A percentile compares a stretch with the other conserved stretches of the same genome.
These are phyloP conservation scores for Tupaia chinensis DNA, from an alignment of 2,113 vertebrate species.

Conservation along the genomic window DNA sequence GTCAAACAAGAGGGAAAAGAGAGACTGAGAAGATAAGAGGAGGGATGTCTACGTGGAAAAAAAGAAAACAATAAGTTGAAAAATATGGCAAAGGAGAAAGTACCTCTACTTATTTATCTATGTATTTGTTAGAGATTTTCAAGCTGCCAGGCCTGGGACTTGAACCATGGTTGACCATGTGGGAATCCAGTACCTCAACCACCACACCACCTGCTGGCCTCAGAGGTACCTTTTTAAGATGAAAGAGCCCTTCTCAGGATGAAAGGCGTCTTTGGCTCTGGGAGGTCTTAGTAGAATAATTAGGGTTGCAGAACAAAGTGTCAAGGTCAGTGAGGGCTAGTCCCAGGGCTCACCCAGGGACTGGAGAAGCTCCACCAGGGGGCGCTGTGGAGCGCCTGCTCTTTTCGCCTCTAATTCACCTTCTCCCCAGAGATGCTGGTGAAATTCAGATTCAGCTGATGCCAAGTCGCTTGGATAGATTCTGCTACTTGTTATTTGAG, in stretches of 20 bases:
- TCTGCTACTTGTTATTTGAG: constrained; percentile 85
- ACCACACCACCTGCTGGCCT: too few relatives aligned
- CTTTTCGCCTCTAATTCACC: not conserved
- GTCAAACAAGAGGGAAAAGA: not conserved
- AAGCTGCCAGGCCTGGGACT: too few relatives aligned
- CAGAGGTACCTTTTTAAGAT: not conserved
- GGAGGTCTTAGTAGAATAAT: not conserved
- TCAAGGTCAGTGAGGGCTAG: not conserved
- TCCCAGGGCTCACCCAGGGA: rapidly evolving
- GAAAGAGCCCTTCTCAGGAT: not conserved
- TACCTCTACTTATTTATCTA: too few relatives aligned
- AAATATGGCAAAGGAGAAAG: not conserved
- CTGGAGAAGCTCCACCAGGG: not conserved
- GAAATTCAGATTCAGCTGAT: not conserved
- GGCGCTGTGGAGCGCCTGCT: not conserved
- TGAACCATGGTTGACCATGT: too few relatives aligned
- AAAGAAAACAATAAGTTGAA: not conserved
- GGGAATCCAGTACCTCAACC: too few relatives aligned
- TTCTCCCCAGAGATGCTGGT: not conserved
- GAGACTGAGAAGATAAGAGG: not conserved
- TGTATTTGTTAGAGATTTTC: too few relatives aligned
- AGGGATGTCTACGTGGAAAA: not conserved
- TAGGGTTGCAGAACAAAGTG: too few relatives aligned
- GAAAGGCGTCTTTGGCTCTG: not conserved
- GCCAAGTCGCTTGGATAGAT: constrained; percentile 83